Conservation (phyloP, 2,797 vertebrate genomes). For the Delichon dasypus region DNA sequence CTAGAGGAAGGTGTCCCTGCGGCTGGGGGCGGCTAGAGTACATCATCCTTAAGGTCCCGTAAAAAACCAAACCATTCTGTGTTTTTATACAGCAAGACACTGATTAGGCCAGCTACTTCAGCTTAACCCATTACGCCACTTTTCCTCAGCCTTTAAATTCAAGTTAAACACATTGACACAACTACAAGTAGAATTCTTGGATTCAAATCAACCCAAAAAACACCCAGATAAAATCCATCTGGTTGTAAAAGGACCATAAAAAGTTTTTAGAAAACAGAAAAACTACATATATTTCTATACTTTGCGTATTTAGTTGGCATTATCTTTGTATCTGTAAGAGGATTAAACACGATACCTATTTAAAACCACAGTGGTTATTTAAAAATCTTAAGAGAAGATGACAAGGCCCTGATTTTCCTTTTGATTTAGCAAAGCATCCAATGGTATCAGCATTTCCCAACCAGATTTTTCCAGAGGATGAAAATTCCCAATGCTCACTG, state of each 20-base stretch:
- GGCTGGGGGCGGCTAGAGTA: no score
- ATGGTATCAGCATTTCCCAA: neutral
- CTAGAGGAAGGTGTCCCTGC: neutral
- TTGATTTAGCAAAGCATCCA: neutral
- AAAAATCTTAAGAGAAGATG: neutral
- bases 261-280: neutral
- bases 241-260: neutral
- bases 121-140: neutral
- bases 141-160: neutral
- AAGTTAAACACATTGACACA: neutral
- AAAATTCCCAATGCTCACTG: neutral
- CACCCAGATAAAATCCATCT: neutral
- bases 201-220: neutral
- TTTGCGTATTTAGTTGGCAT: neutral
- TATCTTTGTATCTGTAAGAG: neutral
- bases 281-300: fast-evolving
- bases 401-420: neutral
- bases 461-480: neutral
- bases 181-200: neutral
- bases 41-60: neutral
- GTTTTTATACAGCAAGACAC: neutral
- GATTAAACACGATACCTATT: neutral
- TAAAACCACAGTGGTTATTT: neutral
- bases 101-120: neutral
- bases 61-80: neutral